A percentile compares a stretch with the other conserved stretches of the same genome.
Conservation (phyloP, 92 coral and sea anemone genomes). For the Porites evermanni region DNA sequence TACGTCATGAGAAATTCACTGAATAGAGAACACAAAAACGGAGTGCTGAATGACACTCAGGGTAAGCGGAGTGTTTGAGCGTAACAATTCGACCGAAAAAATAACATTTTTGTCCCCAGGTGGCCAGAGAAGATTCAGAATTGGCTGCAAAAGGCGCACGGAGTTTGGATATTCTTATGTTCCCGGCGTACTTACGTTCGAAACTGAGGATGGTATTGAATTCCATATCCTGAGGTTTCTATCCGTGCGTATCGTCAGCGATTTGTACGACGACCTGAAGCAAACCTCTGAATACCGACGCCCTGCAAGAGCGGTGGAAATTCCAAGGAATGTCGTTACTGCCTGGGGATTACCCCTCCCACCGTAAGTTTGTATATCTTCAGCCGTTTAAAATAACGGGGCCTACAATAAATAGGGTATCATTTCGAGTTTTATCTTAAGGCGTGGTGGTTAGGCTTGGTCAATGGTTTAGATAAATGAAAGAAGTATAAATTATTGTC, state of each 20-base stretch:
- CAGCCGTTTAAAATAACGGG: too few relatives aligned
- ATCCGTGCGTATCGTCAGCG: slow-evolving; percentile 69
- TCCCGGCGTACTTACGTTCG: slow-evolving; percentile 72
- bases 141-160: slow-evolving; percentile 61
- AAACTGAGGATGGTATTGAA: slow-evolving; percentile 24
- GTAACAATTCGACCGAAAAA: background rate
- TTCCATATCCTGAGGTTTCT: slow-evolving; percentile 78
- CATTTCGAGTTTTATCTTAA: too few relatives aligned
- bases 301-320: slow-evolving; percentile 33
- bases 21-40: too few relatives aligned
- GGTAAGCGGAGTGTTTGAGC: background rate
- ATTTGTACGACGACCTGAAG: slow-evolving; percentile 69
- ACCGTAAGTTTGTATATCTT: slow-evolving; percentile 38
- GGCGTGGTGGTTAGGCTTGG: too few relatives aligned
- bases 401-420: too few relatives aligned
- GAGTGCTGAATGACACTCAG: background rate
- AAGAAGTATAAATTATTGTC: too few relatives aligned
- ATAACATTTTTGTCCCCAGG: background rate
- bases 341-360: slow-evolving; percentile 61
- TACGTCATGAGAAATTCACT: too few relatives aligned
- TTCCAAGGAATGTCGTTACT: slow-evolving; percentile 61
- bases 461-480: too few relatives aligned
- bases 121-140: background rate
- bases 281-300: slow-evolving; percentile 49
- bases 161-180: slow-evolving; percentile 83